These are phyloP conservation scores for Istiophorus platypterus DNA, from an alignment of 2,113 vertebrate genomes.

Conservation along the genomic window DNA sequence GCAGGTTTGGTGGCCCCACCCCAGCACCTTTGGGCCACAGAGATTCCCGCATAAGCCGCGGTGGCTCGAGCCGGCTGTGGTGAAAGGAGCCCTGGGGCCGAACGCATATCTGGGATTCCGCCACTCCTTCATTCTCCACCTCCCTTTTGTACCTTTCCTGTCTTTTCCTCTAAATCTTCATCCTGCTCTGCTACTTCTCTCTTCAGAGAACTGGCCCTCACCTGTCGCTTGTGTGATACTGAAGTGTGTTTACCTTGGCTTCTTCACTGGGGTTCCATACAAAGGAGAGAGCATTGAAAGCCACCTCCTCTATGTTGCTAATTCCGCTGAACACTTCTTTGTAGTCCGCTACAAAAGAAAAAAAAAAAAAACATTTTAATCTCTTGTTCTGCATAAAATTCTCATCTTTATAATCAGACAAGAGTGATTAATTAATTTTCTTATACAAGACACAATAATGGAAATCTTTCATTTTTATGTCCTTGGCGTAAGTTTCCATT, in stretches of 20 bases:
- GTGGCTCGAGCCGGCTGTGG: slow-evolving; percentile 44
- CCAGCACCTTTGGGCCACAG: slow-evolving; percentile 51
- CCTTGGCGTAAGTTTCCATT: background rate
- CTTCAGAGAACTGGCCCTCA: background rate
- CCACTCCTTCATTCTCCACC: slow-evolving; percentile 62
- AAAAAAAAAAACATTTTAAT: background rate
- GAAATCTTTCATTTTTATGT: background rate
- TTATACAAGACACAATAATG: background rate
- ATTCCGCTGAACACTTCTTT: slow-evolving; percentile 97
- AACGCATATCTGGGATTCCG: slow-evolving; percentile 89
- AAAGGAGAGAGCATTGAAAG: slow-evolving; percentile 96
- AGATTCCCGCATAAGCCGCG: slow-evolving; percentile 31
- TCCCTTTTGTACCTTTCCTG: slow-evolving; percentile 44
- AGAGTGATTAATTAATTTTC: background rate
- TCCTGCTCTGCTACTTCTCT: slow-evolving; percentile 22
- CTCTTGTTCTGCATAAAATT: background rate
- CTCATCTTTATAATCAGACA: background rate
- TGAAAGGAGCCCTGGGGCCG: slow-evolving; percentile 82
- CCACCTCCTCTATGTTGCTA: slow-evolving; percentile 93
- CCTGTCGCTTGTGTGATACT: background rate
- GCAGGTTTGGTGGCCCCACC: slow-evolving; percentile 72
- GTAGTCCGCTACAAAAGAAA: slow-evolving; percentile 89
- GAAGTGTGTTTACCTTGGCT: slow-evolving; percentile 89
- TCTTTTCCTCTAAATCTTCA: slow-evolving; percentile 49
- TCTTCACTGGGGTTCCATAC: slow-evolving; percentile 95